Base-by-base conservation (phyloP, 2,113 vertebrate species). In the Trogon surrucura region DNA sequence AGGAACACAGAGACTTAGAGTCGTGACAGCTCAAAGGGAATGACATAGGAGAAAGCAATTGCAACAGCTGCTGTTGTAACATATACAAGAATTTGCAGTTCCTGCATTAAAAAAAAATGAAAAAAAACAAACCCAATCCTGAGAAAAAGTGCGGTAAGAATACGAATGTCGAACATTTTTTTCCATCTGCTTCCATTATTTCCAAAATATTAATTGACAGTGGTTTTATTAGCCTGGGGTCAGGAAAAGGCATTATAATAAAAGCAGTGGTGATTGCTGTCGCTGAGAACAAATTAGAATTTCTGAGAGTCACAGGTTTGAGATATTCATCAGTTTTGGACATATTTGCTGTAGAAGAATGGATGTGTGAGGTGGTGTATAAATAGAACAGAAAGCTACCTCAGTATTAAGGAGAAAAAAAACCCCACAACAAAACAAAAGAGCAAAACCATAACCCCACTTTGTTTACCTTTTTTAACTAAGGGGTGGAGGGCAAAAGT, bases 381-480 rank as follows among this genome's bases (percentile, higher is more conserved):
- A 56, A 82, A 60, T 20, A 45, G 15, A 91, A 70, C 11, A 47
- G 41, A 58, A 75, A 80, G 23, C 6, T 3, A 30, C 21, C 13
- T 41, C 19, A 21, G 0, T 45, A 13, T n/a, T 64, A n/a, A 7
- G 5, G 38, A 34, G 74, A 72, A 8, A 3, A 13, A 26, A 62
- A 18, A 30, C 29, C 27, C 44, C 20, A 38, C 25, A 65, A 44
- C 12, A 30, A 15, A 47, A 47, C 26, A 29, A 38, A 38, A 38
- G 38, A 12, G 23, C 25, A 47, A 77, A 45, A 3, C 1, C 9
- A 32, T 16, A 22, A 10, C 13, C 3, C 16, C 6, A 16, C 18
- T 54, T 54, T 0, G 1, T 56, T 12, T 38, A 14, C 1, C 1
- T 30, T 34, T 57, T 47, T 45, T n/a, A 13, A 20, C 4, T 41